These are phyloP conservation scores for Drosophila birchii DNA, from an alignment of 2,888 invertebrate genomes.

Conservation along the genomic window DNA sequence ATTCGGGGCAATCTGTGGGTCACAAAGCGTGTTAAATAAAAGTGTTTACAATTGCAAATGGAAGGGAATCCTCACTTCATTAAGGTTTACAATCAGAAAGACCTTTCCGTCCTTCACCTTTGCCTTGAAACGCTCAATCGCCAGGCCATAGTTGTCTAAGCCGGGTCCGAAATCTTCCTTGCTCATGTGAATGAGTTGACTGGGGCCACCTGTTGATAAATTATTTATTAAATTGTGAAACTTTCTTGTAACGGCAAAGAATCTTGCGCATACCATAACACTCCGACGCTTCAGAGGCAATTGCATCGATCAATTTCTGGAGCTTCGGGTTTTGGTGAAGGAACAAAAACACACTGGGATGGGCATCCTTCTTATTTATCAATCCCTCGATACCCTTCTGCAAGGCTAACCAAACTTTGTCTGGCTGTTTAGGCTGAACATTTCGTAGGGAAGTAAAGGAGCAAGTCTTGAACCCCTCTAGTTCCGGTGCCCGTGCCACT, in stretches of 20 bases:
- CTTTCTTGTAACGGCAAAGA: background rate
- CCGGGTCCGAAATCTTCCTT: conserved; percentile 66
- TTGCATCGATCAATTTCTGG: conserved; percentile 60
- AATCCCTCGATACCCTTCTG: conserved; percentile 68
- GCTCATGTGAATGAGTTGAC: conserved; percentile 62
- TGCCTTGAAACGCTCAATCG: conserved; percentile 76
- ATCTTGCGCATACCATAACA: conserved; percentile 76
- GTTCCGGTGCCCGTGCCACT: background rate
- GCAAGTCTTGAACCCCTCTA: conserved; percentile 52
- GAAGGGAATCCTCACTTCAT: conserved; percentile 65
- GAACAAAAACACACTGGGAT: conserved; percentile 77
- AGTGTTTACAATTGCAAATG: too few relatives aligned
- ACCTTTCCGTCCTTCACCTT: conserved; percentile 78
- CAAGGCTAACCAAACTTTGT: conserved; percentile 66
- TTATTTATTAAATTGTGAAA: background rate
- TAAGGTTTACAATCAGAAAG: conserved; percentile 79
- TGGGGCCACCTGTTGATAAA: conserved; percentile 49
- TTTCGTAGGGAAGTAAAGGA: conserved; percentile 54
- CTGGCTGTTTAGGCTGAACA: conserved; percentile 57
- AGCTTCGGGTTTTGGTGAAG: conserved; percentile 56
- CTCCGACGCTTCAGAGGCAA: conserved; percentile 67
- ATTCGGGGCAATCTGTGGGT: conserved; percentile 75
- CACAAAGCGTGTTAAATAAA: too few relatives aligned
- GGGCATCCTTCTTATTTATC: conserved; percentile 60
- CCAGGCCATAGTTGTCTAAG: conserved; percentile 75